phyloP scores from a whole-genome alignment of 1,140 invertebrate genomes.

The Musca domestica region DNA sequence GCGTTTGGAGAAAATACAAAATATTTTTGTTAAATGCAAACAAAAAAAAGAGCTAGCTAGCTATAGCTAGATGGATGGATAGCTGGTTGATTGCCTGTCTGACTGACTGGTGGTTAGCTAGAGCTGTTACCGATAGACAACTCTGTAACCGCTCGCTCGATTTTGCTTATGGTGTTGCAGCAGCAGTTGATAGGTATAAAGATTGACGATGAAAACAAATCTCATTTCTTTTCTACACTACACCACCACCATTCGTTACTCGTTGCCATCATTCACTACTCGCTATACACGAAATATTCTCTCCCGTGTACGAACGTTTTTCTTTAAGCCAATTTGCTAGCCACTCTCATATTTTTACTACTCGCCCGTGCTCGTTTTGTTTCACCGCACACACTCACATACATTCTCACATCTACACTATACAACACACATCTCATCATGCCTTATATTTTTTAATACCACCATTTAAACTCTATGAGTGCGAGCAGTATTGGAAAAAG shows the following conservation, averaged over 20 bases:
- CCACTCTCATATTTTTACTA: background rate
- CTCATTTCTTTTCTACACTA: constrained; percentile 1
- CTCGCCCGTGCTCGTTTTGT: background rate
- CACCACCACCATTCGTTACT: constrained; percentile 2
- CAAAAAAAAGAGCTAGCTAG: background rate
- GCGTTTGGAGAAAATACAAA: background rate
- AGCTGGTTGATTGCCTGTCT: too few species aligned
- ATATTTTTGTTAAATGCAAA: constrained; percentile 3
- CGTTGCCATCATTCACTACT: background rate
- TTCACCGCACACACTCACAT: constrained; percentile 10
- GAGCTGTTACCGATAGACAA: too few species aligned
- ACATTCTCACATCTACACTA: background rate
- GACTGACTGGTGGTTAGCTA: too few species aligned
- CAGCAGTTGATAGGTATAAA: background rate
- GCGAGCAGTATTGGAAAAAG: constrained; percentile 53
- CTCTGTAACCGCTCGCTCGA: background rate
- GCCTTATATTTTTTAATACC: background rate
- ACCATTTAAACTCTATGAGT: constrained; percentile 35
- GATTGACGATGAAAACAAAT: constrained; percentile 16
- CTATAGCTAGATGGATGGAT: too few species aligned
- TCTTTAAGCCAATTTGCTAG: too few species aligned
- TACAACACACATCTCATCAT: constrained; percentile 2
- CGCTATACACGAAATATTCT: background rate
- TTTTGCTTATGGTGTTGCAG: background rate
- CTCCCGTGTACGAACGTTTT: background rate